Evolutionary conservation across 2,888 invertebrate genomes (phyloP), one percentile per base, ranked within the genome.

Genomic region (Parelbella ahira): DNA sequence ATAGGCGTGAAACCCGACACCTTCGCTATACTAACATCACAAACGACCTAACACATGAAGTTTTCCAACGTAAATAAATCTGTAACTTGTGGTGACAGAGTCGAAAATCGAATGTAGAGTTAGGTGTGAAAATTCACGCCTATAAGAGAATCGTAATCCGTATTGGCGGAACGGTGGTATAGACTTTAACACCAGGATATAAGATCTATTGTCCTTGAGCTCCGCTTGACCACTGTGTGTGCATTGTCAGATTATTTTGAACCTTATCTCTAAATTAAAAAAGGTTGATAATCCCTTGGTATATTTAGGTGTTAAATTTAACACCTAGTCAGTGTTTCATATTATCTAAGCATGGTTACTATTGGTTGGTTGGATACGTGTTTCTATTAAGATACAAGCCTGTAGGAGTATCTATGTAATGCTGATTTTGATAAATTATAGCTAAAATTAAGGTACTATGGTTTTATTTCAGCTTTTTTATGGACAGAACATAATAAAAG

Each of bases 71-170:
- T n/a, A n/a, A n/a, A n/a, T n/a, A n/a, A 1, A 2, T 54, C 54
- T 49, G 18, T 73, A 44, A 0, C 0, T 0, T 0, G 0, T 0
- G 0, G 0, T 0, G 0, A 41, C 54, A 81, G 34, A 47, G 66
- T 51, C 42, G 7, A 56, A 25, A 54, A 48, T 71, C 0, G 1
- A 11, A 30, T 57, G 53, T 1, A 2, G 1, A 7, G 7, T 28
- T 36, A 84, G 84, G 86, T 86, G 86, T 86, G 86, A 86, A 84
- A 84, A 79, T 78, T 86, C 67, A 86, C 86, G 83, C 84, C 80
- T 82, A 60, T 75, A 66, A 57, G 53, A 53, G 56, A 58, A 47
- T 49, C 41, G 24, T 39, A 19, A 43, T 37, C 37, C 32, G 15
- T 12, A 44, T 37, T 47, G 23, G 45, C 37, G 23, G 46, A 19